These are phyloP conservation scores for Carassius gibelio DNA, from an alignment of 2,113 vertebrate genomes.

Conservation along the genomic window DNA sequence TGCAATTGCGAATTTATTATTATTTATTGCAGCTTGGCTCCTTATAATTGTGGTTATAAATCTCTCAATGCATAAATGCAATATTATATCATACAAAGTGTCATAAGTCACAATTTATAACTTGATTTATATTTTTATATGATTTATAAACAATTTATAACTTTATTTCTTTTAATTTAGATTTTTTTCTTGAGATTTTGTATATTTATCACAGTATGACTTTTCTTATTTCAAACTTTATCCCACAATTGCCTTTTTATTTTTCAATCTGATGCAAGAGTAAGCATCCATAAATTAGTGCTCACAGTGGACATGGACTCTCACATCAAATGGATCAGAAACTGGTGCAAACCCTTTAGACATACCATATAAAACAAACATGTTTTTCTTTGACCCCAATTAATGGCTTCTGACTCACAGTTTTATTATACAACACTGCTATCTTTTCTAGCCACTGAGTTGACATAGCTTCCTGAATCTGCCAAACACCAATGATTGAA, in stretches of 20 bases:
- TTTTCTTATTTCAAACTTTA: neutral
- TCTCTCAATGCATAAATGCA: neutral
- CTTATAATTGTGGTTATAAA: neutral
- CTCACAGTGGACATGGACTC: neutral
- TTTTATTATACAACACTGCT: slow-evolving; percentile 64
- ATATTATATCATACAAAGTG: neutral
- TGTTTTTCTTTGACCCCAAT: neutral
- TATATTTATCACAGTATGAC: neutral
- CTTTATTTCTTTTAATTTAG: no score
- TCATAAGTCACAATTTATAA: neutral
- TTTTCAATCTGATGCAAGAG: neutral
- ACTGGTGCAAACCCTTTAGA: neutral
- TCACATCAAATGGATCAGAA: neutral
- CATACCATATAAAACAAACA: slow-evolving; percentile 4
- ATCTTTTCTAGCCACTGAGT: slow-evolving; percentile 50
- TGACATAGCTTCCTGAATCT: slow-evolving; percentile 63
- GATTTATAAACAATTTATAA: no score
- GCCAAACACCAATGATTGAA: slow-evolving; percentile 63
- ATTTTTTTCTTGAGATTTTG: no score
- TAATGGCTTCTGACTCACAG: slow-evolving; percentile 60
- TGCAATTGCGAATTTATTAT: no score
- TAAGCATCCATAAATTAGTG: neutral
- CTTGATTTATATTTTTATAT: no score
- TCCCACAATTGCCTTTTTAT: neutral
- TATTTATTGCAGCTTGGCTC: no score